These are phyloP conservation scores for Xenopus borealis DNA, from an alignment of 2,113 vertebrate genomes.

Conservation along the genomic window DNA sequence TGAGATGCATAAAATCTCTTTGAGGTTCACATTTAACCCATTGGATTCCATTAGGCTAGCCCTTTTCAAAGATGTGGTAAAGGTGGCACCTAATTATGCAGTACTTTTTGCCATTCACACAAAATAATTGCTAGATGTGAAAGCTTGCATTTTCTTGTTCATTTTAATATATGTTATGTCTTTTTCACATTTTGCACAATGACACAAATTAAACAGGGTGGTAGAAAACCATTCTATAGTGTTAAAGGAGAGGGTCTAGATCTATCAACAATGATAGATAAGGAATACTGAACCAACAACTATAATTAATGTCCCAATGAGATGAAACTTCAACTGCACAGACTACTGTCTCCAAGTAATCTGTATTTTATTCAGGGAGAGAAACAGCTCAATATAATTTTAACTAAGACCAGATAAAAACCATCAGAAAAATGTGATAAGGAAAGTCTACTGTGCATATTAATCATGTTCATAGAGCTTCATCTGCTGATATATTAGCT, in stretches of 20 bases:
- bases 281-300: slow-evolving; percentile 72
- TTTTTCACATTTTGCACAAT: too few relatives aligned
- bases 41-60: too few relatives aligned
- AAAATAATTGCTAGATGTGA: too few relatives aligned
- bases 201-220: too few relatives aligned
- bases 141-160: too few relatives aligned
- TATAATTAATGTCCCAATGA: slow-evolving; percentile 81
- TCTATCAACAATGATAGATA: slow-evolving; percentile 69
- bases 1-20: too few relatives aligned
- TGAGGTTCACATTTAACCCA: too few relatives aligned
- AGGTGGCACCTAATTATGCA: too few relatives aligned
- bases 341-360: slow-evolving; percentile 82
- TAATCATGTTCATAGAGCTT: slow-evolving; percentile 85
- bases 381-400: slow-evolving; percentile 77
- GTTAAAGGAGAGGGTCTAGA: slow-evolving; percentile 62
- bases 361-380: slow-evolving; percentile 81
- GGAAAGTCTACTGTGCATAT: slow-evolving; percentile 82
- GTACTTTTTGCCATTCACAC: too few relatives aligned
- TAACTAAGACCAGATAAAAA: slow-evolving; percentile 76
- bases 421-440: slow-evolving; percentile 81
- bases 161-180: too few relatives aligned
- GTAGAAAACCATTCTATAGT: neutral
- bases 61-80: too few relatives aligned
- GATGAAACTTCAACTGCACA: slow-evolving; percentile 78
- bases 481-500: slow-evolving; percentile 80